Base-by-base conservation (phyloP, 2,888 invertebrate genomes). In the Myopa testacea region DNA sequence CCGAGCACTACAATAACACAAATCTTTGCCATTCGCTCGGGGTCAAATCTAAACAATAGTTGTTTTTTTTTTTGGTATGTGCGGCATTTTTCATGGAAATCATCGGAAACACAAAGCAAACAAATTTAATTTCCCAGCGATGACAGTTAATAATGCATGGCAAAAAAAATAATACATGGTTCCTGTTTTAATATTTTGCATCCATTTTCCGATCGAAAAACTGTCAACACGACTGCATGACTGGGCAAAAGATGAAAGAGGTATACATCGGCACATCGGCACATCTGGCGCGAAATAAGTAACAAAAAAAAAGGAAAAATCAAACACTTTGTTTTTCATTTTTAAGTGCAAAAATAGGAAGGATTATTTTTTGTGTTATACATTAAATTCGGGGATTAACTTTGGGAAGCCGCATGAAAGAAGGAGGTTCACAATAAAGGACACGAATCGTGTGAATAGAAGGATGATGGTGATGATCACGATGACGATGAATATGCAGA, bases 211-310 rank as follows among this genome's bases (percentile, higher is more conserved):
- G 45, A 45, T 2, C 45, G 45, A 45, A 45, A 45, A 45, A 45
- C 45, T 65, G 37, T 65, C 34, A 34, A 65, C 65, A 38, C 65
- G 10, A 14, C 65, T 34, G 37, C 34, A 65, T 65, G 65, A 65
- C 37, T 14, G 37, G 10, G 65, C 65, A 65, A 37, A 65, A 65
- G 37, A 65, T 65, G 65, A 65, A 65, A 65, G 10, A 38, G 34
- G 58, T 10, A 12, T 6, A 10, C 26, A 5, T 37, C 14, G 65
- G 38, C 34, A 10, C 26, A 5, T 37, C 14, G 65, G 38, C 34
- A 65, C 65, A 65, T 34, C 65, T 65, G 65, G 65, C 16, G 65
- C 14, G 8, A 62, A 14, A 26, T 62, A 5, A 10, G n/a, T 5
- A 8, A 62, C 10, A 5, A 4, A n/a, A 16, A 6, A 55, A 55